Base-by-base conservation (phyloP, 2,888 invertebrate genomes). In the Hydroisotoma schaefferi region DNA sequence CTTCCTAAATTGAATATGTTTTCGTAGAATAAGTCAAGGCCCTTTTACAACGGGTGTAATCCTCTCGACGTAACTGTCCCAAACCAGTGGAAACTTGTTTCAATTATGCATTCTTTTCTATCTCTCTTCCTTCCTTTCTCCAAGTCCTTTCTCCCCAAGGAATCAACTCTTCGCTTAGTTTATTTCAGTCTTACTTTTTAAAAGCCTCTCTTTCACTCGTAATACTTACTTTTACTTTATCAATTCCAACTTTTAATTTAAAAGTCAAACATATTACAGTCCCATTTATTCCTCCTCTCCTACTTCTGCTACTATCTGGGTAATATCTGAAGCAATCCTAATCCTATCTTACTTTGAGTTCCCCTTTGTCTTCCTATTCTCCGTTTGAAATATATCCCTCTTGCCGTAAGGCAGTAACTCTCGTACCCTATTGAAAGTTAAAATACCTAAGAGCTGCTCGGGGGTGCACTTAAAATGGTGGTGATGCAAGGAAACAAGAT, bases 51-150 rank as follows among this genome's bases (percentile, higher is more conserved):
- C n/a, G n/a, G n/a, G n/a, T n/a, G n/a, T n/a, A n/a, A n/a, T n/a
- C n/a, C n/a, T n/a, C n/a, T n/a, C n/a, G n/a, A n/a, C n/a, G n/a
- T n/a, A n/a, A n/a, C n/a, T n/a, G n/a, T n/a, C n/a, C n/a, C n/a
- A n/a, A n/a, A n/a, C n/a, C n/a, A n/a, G n/a, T n/a, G 26, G 27
- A 27, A 49, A 52, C 52, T 52, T 52, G 4, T 52, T 52, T 52
- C 52, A 52, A 52, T 52, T 52, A 52, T 49, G 27, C 49, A 49
- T 52, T 52, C 52, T 33, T 29, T 52, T 37, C 37, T 18, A 15
- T 49, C 10, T 43, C n/a, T 10, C 43, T 6, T 33, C 15, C 15
- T n/a, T n/a, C 8, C 33, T 33, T 33, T 33, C 33, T 33, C 15
- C 15, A n/a, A n/a, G 43, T 43, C 6, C 18, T 43, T 43, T 23